Evolutionary conservation across 2,113 vertebrate genomes (phyloP).

Genomic region (Andinoacara biseriatus): DNA sequence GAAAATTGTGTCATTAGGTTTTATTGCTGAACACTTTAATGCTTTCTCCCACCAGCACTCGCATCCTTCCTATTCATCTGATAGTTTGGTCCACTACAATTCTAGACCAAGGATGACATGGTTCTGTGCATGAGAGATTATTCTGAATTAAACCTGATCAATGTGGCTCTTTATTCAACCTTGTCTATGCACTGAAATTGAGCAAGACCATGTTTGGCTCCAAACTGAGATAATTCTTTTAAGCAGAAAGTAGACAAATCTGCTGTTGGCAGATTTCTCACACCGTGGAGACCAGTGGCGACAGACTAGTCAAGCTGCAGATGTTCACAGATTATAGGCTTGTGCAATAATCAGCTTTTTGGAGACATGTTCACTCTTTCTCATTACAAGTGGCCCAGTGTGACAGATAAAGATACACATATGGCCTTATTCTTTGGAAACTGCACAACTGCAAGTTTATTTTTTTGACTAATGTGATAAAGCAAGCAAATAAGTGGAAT

Average conservation of each 20-base stretch:
- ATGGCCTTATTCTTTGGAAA: slow-evolving; percentile 15
- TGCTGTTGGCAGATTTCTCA: slow-evolving; percentile 48
- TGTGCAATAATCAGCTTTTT: slow-evolving; percentile 72
- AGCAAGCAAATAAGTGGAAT: background rate
- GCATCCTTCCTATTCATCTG: background rate
- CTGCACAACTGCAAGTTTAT: background rate
- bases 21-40: background rate
- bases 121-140: background rate
- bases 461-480: slow-evolving; percentile 3
- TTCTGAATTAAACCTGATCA: slow-evolving; percentile 16
- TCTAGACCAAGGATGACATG: background rate
- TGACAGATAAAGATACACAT: slow-evolving; percentile 29
- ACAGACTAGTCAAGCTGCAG: slow-evolving; percentile 57
- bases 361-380: slow-evolving; percentile 58
- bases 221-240: slow-evolving; percentile 35
- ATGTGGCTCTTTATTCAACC: background rate
- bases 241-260: slow-evolving; percentile 49
- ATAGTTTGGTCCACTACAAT: background rate
- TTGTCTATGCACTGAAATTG: background rate
- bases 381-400: slow-evolving; percentile 43
- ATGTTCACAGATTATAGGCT: slow-evolving; percentile 76
- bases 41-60: background rate
- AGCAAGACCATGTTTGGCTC: slow-evolving; percentile 8
- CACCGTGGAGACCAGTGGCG: slow-evolving; percentile 29
- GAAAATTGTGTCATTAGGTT: background rate